A percentile compares a stretch with the other conserved stretches of the same genome.
These are phyloP conservation scores for Tetheella fluctuosa DNA, from an alignment of 2,888 invertebrate genomes.

Conservation along the genomic window DNA sequence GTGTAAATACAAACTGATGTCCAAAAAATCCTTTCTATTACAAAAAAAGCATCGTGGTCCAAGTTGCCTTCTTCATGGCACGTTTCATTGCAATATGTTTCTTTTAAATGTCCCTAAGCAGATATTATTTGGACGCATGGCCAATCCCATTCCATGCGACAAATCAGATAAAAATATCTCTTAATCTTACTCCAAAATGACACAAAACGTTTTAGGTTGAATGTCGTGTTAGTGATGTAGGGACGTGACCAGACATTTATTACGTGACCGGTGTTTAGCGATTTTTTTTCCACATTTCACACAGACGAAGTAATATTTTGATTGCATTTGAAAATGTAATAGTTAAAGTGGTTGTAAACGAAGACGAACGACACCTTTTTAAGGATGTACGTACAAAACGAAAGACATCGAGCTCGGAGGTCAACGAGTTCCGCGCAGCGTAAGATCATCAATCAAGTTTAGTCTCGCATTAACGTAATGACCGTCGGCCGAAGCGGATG, in stretches of 20 bases:
- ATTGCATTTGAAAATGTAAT: neutral
- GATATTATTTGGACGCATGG: neutral
- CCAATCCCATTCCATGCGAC: slow-evolving; percentile 1
- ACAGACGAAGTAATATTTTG: neutral
- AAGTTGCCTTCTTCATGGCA: neutral
- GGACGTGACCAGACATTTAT: slow-evolving; percentile 11
- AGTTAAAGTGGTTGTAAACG: slow-evolving; percentile 4
- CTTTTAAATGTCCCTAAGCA: neutral
- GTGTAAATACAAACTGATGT: no score
- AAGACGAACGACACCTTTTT: slow-evolving; percentile 11
- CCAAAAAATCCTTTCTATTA: no score
- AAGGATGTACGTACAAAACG: slow-evolving; percentile 37
- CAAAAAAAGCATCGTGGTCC: no score
- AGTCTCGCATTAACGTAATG: slow-evolving; percentile 83
- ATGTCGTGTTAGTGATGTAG: slow-evolving; percentile 5
- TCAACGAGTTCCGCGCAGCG: slow-evolving; percentile 54
- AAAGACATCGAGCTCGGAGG: slow-evolving; percentile 44
- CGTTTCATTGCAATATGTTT: neutral
- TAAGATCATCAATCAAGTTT: slow-evolving; percentile 81
- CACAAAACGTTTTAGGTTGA: slow-evolving; percentile 9
- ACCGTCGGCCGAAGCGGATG: slow-evolving; percentile 78
- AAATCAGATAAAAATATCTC: slow-evolving; percentile 3
- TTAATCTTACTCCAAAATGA: slow-evolving; percentile 7
- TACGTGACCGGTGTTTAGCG: slow-evolving; percentile 13
- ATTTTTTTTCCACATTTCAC: slow-evolving; percentile 1